Evolutionary conservation across 1,140 invertebrate genomes (phyloP).

Genomic region (Steinernema feltiae): DNA sequence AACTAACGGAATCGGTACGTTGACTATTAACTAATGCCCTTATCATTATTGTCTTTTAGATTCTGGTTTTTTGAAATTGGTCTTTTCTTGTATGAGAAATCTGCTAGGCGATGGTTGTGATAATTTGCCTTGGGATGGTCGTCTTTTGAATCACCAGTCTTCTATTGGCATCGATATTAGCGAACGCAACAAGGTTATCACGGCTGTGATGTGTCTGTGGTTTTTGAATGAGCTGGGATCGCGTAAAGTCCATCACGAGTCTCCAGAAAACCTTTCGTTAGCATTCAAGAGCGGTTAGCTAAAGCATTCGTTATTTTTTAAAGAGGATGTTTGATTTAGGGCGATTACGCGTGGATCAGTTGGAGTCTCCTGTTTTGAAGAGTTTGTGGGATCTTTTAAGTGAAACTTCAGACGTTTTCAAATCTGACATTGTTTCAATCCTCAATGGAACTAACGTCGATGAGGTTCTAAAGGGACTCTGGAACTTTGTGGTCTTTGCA

Average conservation of each 20-base stretch:
- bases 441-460: background rate
- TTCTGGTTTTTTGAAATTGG: background rate
- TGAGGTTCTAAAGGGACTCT: background rate
- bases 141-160: background rate
- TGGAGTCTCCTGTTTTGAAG: constrained; percentile 6
- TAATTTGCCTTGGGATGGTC: background rate
- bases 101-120: background rate
- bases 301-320: background rate
- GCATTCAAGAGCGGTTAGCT: background rate
- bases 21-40: background rate
- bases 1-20: background rate
- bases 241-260: background rate
- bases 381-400: background rate
- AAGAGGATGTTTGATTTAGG: background rate
- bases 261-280: background rate
- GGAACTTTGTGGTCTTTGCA: background rate
- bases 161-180: background rate
- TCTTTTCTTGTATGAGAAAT: background rate
- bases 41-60: background rate
- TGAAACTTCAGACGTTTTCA: background rate
- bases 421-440: background rate
- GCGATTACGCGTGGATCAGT: background rate
- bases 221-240: background rate
- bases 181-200: background rate
- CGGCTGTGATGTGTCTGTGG: background rate